phyloP scores from a whole-genome alignment of 2,113 vertebrate species.

The Emberiza fucata region DNA sequence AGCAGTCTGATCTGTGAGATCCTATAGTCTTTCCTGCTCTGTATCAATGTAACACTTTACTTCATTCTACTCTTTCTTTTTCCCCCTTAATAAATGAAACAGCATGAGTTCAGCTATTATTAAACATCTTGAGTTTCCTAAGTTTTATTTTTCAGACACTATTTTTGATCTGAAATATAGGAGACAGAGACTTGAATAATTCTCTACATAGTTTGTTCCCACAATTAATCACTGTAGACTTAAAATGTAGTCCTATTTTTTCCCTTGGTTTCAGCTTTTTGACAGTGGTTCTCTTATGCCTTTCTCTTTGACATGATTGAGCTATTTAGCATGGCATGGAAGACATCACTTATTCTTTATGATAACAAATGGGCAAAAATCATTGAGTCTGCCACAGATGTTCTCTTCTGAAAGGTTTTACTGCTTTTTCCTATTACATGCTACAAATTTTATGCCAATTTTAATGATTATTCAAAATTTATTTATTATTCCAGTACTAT shows the following conservation, averaged over 20 bases:
- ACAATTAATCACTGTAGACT: neutral
- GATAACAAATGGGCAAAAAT: neutral
- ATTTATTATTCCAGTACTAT: neutral
- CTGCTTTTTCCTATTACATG: neutral
- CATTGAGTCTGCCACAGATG: neutral
- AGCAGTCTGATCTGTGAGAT: neutral
- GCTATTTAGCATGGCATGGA: neutral
- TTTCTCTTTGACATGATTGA: neutral
- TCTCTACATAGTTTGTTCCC: neutral
- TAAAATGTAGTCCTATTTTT: neutral
- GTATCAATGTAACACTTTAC: neutral
- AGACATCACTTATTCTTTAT: neutral
- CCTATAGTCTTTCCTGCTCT: neutral
- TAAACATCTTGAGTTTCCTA: neutral
- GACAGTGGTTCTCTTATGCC: neutral
- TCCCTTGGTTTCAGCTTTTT: neutral
- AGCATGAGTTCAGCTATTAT: neutral
- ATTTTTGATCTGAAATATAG: neutral
- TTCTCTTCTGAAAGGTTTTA: neutral
- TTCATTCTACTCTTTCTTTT: neutral
- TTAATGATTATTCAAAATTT: neutral
- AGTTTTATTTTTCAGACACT: neutral
- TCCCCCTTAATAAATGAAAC: neutral
- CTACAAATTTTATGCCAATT: neutral
- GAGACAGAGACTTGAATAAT: neutral